These are phyloP conservation scores for Phaenicophaeus curvirostris DNA, from an alignment of 2,797 vertebrate genomes.

Conservation along the genomic window DNA sequence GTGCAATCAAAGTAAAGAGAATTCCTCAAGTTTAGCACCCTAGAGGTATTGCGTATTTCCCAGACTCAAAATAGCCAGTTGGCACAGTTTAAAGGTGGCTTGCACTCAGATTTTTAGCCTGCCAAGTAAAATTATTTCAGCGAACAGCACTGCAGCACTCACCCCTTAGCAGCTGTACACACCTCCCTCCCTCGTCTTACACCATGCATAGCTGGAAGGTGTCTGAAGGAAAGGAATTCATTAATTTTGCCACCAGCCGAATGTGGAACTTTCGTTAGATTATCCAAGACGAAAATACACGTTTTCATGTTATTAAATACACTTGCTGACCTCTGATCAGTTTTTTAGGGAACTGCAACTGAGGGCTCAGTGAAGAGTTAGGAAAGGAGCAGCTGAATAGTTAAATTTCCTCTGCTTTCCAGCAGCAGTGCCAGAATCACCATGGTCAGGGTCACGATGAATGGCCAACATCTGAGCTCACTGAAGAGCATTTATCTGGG, in stretches of 20 bases:
- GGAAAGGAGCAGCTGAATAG: neutral
- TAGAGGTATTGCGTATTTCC: neutral
- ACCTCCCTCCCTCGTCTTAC: neutral
- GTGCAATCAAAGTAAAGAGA: constrained; percentile 9
- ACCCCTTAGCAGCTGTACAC: neutral
- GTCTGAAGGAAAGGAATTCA: neutral
- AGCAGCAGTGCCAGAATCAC: neutral
- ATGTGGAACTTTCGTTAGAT: neutral
- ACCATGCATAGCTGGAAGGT: neutral
- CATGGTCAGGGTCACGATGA: neutral
- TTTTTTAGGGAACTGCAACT: neutral
- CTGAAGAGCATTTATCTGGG: neutral
- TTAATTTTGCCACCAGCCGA: neutral
- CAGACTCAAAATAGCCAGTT: neutral
- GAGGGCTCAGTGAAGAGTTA: neutral
- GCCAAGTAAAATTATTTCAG: neutral
- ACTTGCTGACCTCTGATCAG: neutral
- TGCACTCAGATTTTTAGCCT: neutral
- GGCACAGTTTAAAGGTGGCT: neutral
- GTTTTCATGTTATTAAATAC: neutral
- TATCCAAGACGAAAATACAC: neutral
- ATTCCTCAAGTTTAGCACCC: neutral
- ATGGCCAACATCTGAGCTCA: neutral
- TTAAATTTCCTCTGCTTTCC: neutral
- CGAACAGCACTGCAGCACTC: neutral